Conservation (phyloP, 53 echinoderm and acorn worm genomes). For the Paelopatides confundens region DNA sequence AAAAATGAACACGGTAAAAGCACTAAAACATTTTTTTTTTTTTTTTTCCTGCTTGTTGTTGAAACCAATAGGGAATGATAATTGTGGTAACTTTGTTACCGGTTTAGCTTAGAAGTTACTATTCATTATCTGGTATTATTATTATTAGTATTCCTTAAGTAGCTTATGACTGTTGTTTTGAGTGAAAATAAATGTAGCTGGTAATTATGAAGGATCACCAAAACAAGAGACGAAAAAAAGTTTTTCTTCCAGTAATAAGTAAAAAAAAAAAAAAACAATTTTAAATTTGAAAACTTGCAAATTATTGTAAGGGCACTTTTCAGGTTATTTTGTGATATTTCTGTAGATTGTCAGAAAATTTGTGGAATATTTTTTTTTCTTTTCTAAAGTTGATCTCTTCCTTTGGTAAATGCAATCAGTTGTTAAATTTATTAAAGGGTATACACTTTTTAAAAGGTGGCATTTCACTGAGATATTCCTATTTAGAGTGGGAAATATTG, state of each 20-base stretch:
- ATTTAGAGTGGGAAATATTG: too few relatives aligned
- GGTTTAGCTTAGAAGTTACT: background rate
- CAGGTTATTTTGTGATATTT: background rate
- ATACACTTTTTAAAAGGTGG: too few relatives aligned
- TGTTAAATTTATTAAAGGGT: too few relatives aligned
- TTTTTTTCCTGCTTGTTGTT: background rate
- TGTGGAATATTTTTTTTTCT: too few relatives aligned
- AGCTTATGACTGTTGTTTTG: constrained; percentile 25
- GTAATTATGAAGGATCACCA: constrained; percentile 38
- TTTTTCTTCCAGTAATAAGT: background rate
- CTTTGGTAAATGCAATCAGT: too few relatives aligned
- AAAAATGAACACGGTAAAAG: background rate
- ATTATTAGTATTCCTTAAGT: background rate
- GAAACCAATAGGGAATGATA: background rate
- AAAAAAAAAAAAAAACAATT: too few relatives aligned
- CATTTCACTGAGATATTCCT: too few relatives aligned
- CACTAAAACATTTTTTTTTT: background rate
- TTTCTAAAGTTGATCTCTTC: too few relatives aligned
- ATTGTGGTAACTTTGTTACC: background rate
- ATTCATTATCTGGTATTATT: background rate
- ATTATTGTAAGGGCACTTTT: background rate
- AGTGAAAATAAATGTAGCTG: constrained; percentile 49
- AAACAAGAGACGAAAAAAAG: background rate
- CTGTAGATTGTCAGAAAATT: background rate
- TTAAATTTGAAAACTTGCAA: background rate